Evolutionary conservation across 2,113 vertebrate species (phyloP), one percentile per base, ranked within the genome.

Genomic region (Gobius niger): DNA sequence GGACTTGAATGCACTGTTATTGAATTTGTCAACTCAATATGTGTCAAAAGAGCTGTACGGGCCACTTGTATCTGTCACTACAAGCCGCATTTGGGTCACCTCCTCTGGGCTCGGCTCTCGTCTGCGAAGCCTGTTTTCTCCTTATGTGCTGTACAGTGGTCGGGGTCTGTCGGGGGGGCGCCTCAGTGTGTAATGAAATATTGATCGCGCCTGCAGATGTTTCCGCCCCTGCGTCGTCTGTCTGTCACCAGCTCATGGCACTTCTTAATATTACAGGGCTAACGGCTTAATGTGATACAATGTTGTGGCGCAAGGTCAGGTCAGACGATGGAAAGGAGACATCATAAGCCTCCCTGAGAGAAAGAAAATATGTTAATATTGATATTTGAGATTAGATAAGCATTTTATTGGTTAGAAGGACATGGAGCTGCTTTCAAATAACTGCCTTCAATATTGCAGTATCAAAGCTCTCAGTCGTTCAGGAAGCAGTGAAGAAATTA

Each of bases 181-280:
- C 70, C 69, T 73, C 44, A 47, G 76, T 64, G 59, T 72, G 68
- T 77, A 72, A 82, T 85, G 75, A 88, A 85, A 82, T 82, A 87
- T 85, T 88, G 84, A 89, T 82, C 49, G 12, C 65, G 64, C 63
- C 62, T 85, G 75, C 76, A 86, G 78, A 78, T 73, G 83, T 83
- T 82, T 85, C 72, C 14, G 50, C 46, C 66, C 67, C 52, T 73
- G 49, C 47, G 11, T 78, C 49, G 59, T 72, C 44, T 71, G 71
- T 72, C 73, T 71, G 71, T 72, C 73, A 61, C 46, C n/a, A 40
- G 63, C 47, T 63, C 57, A 56, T 18, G 54, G 51, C 56, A 34
- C 65, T 44, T 75, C 11, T 67, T 51, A 18, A 40, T 44, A 16
- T 41, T 52, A 16, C 18, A 14, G 9, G 14, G 6, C 9, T 9